Percentiles rank a stretch among this genome's conserved stretches.
Conservation (phyloP, 2,797 vertebrate species). For the Lacerta bilineata region DNA sequence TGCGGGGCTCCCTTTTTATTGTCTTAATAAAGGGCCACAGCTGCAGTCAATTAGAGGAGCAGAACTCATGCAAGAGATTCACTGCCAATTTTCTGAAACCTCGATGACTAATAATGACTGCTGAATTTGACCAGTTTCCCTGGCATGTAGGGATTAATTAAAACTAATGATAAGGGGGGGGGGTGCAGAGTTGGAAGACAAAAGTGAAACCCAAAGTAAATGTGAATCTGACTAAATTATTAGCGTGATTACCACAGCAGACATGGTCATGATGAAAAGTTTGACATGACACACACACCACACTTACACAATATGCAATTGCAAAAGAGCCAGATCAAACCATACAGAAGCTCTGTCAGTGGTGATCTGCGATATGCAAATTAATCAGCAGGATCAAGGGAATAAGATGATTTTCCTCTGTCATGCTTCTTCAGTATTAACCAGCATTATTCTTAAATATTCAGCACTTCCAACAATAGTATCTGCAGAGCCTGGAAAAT, state of each 20-base stretch:
- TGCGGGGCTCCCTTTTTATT: conserved; percentile 48
- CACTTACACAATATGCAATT: neutral
- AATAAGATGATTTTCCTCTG: conserved; percentile 17
- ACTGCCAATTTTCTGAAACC: conserved; percentile 52
- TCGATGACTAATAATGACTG: conserved; percentile 60
- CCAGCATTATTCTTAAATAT: neutral
- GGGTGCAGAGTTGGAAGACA: conserved; percentile 22
- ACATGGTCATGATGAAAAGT: conserved; percentile 42
- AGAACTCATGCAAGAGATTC: conserved; percentile 68
- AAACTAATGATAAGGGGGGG: conserved; percentile 41
- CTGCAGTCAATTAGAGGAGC: conserved; percentile 58
- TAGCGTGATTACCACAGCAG: conserved; percentile 40
- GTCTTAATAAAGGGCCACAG: conserved; percentile 51
- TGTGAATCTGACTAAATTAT: conserved; percentile 55
- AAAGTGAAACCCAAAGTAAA: conserved; percentile 48
- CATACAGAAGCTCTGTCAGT: neutral
- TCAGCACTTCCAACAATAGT: conserved; percentile 21
- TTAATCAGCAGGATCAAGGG: neutral
- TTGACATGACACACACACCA: neutral
- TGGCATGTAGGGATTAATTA: conserved; percentile 59
- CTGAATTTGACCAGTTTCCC: conserved; percentile 60
- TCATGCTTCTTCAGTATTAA: conserved; percentile 15
- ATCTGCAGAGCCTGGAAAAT: conserved; percentile 35
- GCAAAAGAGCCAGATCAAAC: neutral
- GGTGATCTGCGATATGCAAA: neutral